A percentile compares a stretch with the other conserved stretches of the same genome.
Conservation (phyloP, 2,888 invertebrate species). For the Oscheius sp. region DNA sequence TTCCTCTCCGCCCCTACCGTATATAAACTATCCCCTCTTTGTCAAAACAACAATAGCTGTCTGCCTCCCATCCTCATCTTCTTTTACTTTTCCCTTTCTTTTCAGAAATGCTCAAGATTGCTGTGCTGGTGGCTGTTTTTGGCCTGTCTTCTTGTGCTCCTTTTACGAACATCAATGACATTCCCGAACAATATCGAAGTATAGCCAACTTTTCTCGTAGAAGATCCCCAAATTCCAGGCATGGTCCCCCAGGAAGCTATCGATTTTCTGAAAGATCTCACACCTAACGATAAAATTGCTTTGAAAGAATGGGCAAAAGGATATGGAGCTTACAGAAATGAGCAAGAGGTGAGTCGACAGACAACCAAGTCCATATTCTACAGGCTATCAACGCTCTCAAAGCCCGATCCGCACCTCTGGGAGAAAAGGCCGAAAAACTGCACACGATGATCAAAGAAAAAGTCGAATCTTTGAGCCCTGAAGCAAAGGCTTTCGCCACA, state of each 20-base stretch:
- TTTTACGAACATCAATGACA: conserved; percentile 24
- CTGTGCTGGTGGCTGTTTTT: background rate
- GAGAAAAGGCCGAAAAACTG: conserved; percentile 38
- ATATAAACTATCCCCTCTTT: no score
- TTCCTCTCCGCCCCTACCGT: no score
- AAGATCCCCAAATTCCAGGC: conserved; percentile 11
- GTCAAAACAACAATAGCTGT: no score
- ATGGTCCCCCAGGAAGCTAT: conserved; percentile 33
- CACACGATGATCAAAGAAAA: conserved; percentile 34
- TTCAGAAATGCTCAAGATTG: background rate
- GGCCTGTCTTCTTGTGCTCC: background rate
- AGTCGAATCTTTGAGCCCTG: conserved; percentile 27
- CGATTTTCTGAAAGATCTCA: conserved; percentile 20
- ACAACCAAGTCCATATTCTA: background rate
- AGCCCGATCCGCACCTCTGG: conserved; percentile 24
- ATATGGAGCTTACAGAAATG: conserved; percentile 12
- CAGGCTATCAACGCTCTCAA: conserved; percentile 27
- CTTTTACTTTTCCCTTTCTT: no score
- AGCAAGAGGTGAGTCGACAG: conserved; percentile 12
- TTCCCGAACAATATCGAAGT: conserved; percentile 38
- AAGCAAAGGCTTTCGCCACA: conserved; percentile 39
- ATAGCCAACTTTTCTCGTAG: background rate
- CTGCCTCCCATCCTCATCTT: no score
- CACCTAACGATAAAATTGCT: conserved; percentile 26
- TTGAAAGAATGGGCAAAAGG: conserved; percentile 25